phyloP scores from a whole-genome alignment of 2,113 vertebrate genomes.

The Tupaia tana region DNA sequence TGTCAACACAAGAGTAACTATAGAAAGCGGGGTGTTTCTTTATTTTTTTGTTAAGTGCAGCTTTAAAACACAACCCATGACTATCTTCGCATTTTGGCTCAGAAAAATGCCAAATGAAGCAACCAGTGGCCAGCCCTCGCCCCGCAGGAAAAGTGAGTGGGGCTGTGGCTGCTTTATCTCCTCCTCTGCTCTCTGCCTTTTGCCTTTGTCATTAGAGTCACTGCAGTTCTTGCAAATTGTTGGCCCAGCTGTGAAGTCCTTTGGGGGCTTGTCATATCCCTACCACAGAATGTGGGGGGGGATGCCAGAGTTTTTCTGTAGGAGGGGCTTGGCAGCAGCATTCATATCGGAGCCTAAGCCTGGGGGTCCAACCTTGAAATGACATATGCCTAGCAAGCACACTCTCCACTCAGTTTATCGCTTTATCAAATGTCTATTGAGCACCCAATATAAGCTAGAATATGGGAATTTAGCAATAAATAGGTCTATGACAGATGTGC shows the following conservation, averaged over 20 bases:
- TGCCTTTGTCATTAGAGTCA: neutral
- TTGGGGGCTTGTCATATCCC: neutral
- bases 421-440: conserved; percentile 5
- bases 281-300: neutral
- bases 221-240: neutral
- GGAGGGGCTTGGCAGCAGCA: neutral
- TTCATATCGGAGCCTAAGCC: neutral
- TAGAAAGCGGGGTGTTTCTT: conserved; percentile 53
- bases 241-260: neutral
- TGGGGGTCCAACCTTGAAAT: neutral
- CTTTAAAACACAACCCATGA: conserved; percentile 28
- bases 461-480: conserved; percentile 7
- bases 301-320: neutral
- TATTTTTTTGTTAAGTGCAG: conserved; percentile 27
- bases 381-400: neutral
- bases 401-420: conserved; percentile 25
- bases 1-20: conserved; percentile 34
- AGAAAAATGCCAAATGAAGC: neutral
- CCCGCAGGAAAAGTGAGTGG: too few species aligned
- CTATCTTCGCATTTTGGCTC: conserved; percentile 10
- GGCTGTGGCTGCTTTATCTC: neutral
- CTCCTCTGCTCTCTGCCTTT: neutral
- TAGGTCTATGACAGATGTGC: neutral
- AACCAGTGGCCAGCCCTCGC: neutral
- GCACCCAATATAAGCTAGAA: neutral